Evolutionary conservation across 2,888 invertebrate species (phyloP), one percentile per base, ranked within the genome.

Genomic region (Coecobrya sp.): DNA sequence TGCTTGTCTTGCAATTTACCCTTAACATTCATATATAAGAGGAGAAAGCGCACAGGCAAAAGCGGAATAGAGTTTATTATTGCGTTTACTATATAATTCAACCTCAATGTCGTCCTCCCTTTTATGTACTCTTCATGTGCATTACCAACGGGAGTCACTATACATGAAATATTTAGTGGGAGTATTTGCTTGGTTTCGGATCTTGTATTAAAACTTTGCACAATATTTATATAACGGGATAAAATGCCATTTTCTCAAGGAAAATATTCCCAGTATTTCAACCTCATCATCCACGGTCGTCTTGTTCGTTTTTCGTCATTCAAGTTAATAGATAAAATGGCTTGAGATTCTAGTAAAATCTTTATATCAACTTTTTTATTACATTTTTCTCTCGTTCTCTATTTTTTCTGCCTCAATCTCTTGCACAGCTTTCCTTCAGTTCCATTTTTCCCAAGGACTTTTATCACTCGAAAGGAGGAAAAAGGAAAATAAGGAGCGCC

Each of bases 361-460:
- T 30, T 65, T 85, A 45, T 59, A 59, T 85, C 42, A 76, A 85
- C 27, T 68, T 49, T 89, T 65, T 82, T 90, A 85, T 85, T 65
- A 65, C 59, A 85, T 76, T 85, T 86, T 73, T 42, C 13, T 79
- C 42, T 70, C 30, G 49, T 55, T 73, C 36, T 45, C 59, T 36
- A 45, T 30, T 79, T 19, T 42, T 19, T 68, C 25, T 81, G 45
- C 42, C 59, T 52, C 13, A 55, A 45, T 42, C 49, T 8, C 81
- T n/a, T 84, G 30, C 85, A 11, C 79, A 94, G 94, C 93, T n/a
- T 94, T 93, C 52, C 86, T 94, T 27, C 89, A 91, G 42, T 94
- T 88, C 49, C 94, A 93, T 62, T 91, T 89, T 27, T 92, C 86
- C 22, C 89, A 92, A 89, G 94, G 92, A 70, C 86, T 93, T 68